These are phyloP conservation scores for Epistrophe eligans DNA, from an alignment of 2,888 invertebrate species.

Conservation along the genomic window DNA sequence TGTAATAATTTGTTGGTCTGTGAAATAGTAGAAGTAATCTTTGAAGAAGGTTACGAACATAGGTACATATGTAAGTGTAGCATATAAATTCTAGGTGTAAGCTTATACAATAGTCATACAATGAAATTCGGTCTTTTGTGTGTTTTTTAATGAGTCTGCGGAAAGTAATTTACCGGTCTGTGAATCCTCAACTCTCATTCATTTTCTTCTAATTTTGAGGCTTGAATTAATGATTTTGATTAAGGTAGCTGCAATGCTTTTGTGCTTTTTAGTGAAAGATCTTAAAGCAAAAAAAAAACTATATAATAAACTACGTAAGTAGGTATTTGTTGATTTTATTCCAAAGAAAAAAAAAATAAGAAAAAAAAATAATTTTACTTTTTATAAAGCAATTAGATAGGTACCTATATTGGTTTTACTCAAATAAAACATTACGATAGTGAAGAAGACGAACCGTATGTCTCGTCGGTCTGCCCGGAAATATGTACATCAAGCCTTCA, in stretches of 20 bases:
- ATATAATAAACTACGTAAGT: too few relatives aligned
- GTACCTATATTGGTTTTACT: too few relatives aligned
- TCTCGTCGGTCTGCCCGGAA: too few relatives aligned
- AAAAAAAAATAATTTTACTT: too few relatives aligned
- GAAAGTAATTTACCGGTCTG: not conserved
- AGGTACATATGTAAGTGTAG: not conserved
- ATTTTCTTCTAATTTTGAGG: not conserved
- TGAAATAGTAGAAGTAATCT: slow-evolving; percentile 5
- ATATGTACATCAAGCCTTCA: too few relatives aligned
- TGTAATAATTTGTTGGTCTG: slow-evolving; percentile 30
- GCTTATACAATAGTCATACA: not conserved
- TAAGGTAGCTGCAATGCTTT: not conserved
- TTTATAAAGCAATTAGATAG: too few relatives aligned
- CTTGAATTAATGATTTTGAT: not conserved
- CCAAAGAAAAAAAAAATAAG: too few relatives aligned
- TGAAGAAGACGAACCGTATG: too few relatives aligned
- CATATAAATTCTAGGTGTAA: not conserved
- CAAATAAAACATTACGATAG: too few relatives aligned
- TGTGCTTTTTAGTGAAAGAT: not conserved
- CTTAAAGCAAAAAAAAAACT: too few relatives aligned
- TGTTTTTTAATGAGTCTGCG: not conserved
- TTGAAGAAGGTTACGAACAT: slow-evolving; percentile 4
- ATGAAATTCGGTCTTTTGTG: slow-evolving; percentile 15
- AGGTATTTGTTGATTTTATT: too few relatives aligned
- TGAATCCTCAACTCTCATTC: not conserved